Evolutionary conservation across 2,888 invertebrate genomes (phyloP), one percentile per base, ranked within the genome.

Genomic region (Tineola bisselliella): DNA sequence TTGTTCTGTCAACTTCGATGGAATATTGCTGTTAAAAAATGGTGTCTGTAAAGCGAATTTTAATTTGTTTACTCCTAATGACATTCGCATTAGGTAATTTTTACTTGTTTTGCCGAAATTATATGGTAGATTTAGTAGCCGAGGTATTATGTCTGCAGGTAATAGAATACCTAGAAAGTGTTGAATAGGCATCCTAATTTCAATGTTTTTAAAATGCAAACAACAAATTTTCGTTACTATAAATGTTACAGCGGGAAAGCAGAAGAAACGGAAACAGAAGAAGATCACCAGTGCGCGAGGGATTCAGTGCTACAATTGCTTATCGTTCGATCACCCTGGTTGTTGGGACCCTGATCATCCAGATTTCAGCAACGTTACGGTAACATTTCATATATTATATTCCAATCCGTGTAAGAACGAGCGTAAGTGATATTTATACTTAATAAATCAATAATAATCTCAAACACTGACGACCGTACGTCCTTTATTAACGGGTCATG

Each of bases 291-390:
- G 74, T 0, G 72, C 81, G 1, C 82, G 81, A 64, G 87, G 86
- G 15, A 79, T 84, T 63, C 84, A 82, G 68, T 87, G 87, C 66
- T 87, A 86, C 74, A 87, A 87, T 69, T 87, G 87, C 65, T 68
- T 86, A 56, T 86, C 86, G 15, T 84, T 81, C 70, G 87, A 87
- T 71, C 84, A 86, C 68, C 82, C 84, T 31, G 87, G 86, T 59
- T 87, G 87, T 72, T 87, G 87, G 87, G 86, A 87, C 66, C 86
- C 87, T 18, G 84, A 83, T 63, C 87, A 87, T 62, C 86, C 86
- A 1, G 83, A 86, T 69, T 81, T 79, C 70, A 75, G 79, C 11
- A 87, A 87, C 65, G 75, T 83, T 43, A 86, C 86, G 52, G 84
- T 84, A 17, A 38, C 25, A 2, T 25, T 25, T 25, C 2, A 4